A percentile compares a stretch with the other conserved stretches of the same genome.
These are phyloP conservation scores for Heteromurus nitidus DNA, from an alignment of 2,888 invertebrate genomes.

Conservation along the genomic window DNA sequence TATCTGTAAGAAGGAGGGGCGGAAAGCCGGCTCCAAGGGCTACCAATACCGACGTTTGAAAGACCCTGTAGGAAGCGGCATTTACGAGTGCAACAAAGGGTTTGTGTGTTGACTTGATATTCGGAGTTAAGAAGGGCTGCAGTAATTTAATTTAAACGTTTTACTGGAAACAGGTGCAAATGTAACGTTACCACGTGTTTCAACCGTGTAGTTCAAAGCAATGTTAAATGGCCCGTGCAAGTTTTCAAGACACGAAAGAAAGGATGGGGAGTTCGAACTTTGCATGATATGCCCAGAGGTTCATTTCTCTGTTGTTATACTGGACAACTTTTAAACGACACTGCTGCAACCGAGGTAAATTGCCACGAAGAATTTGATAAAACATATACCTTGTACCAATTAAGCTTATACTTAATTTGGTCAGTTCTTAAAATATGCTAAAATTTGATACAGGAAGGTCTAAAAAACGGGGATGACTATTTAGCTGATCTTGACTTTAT, in stretches of 20 bases:
- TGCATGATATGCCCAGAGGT: slow-evolving; percentile 96
- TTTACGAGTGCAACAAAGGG: slow-evolving; percentile 95
- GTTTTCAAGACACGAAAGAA: slow-evolving; percentile 93
- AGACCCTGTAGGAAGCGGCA: slow-evolving; percentile 90
- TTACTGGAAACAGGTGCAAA: slow-evolving; percentile 81
- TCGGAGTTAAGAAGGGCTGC: too few relatives aligned
- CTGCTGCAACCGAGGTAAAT: slow-evolving; percentile 81
- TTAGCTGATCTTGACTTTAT: slow-evolving; percentile 97
- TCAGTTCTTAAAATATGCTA: slow-evolving; percentile 14
- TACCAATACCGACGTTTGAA: slow-evolving; percentile 89
- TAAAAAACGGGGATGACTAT: slow-evolving; percentile 95
- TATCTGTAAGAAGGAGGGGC: slow-evolving; percentile 77
- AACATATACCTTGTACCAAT: background rate
- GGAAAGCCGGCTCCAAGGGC: slow-evolving; percentile 78
- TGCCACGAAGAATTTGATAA: background rate
- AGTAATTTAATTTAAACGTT: background rate
- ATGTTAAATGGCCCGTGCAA: slow-evolving; percentile 89
- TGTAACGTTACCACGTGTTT: slow-evolving; percentile 89
- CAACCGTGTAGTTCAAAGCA: slow-evolving; percentile 96
- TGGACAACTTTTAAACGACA: slow-evolving; percentile 92
- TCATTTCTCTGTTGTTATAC: slow-evolving; percentile 97
- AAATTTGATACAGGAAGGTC: slow-evolving; percentile 79
- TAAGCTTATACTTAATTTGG: too few relatives aligned
- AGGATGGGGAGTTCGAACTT: slow-evolving; percentile 95
- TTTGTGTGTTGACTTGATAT: slow-evolving; percentile 75